Base-by-base conservation (phyloP, 1,140 invertebrate genomes). In the Brachionus sp. region DNA sequence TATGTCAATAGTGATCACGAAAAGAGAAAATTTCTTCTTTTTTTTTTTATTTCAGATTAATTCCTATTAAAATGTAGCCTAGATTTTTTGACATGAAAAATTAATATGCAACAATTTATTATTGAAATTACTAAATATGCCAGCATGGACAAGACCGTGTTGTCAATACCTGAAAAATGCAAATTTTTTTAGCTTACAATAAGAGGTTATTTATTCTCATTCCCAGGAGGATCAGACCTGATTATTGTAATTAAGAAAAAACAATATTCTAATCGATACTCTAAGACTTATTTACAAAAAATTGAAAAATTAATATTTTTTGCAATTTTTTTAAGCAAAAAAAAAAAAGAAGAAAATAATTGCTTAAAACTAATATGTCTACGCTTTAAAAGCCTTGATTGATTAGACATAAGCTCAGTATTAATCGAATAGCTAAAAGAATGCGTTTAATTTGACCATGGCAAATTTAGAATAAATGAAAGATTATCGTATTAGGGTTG, bases 61-160 rank as follows among this genome's bases (percentile, higher is more conserved):
- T 57, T 57, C 9, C 16, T n/a, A 9, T 19, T 57, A 9, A 19
- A 57, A 57, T 57, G 50, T 57, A 57, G 50, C 50, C 50, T 57
- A 57, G 50, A 57, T 57, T 57, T 57, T 57, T 57, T 57, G 50
- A 57, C 50, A 57, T 57, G 50, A 57, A 57, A 57, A 57, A 57
- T 57, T 25, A 57, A 57, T 57, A 19, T 29, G 29, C 29, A 29
- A 29, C 50, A 57, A 57, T 19, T 57, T 19, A 57, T 57, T 57
- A 57, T 5, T 16, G n/a, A 57, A 57, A 57, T 57, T 57, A 57
- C 0, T 57, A 19, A 57, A 57, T 57, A 57, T 19, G 19, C 19
- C 50, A 57, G 50, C 50, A 57, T 57, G 50, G 50, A 57, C 50
- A 57, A 57, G 19, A 57, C 19, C 5, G 19, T 57, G 19, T 57